phyloP scores from a whole-genome alignment of 23 tunicate genomes.

The Trididemnum nubilum region DNA sequence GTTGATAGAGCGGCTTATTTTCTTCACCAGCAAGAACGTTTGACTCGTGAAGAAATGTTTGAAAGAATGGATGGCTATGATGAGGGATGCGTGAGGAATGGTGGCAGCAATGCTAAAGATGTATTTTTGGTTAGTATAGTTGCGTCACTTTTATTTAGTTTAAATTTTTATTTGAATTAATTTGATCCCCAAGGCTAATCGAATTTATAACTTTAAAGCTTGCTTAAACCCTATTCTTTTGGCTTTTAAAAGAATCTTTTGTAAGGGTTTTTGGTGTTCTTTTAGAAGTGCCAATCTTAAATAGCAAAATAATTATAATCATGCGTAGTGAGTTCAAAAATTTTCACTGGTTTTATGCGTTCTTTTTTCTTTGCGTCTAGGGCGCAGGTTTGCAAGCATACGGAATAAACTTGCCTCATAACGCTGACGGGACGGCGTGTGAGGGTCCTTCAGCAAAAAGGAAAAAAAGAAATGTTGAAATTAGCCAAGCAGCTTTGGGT shows the following conservation, averaged over 20 bases:
- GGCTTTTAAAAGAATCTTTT: too few relatives aligned
- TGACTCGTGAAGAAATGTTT: conserved; percentile 46
- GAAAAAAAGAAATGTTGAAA: not conserved
- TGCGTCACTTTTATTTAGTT: too few relatives aligned
- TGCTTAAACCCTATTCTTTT: too few relatives aligned
- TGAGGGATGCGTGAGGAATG: conserved; percentile 47
- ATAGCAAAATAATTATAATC: too few relatives aligned
- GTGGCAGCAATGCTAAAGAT: conserved; percentile 32
- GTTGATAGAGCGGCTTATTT: conserved; percentile 69
- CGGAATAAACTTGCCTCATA: not conserved
- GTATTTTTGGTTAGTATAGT: conserved; percentile 43
- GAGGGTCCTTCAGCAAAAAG: not conserved
- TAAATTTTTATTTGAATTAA: too few relatives aligned
- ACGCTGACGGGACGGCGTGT: not conserved
- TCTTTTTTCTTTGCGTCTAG: too few relatives aligned
- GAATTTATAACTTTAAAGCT: too few relatives aligned
- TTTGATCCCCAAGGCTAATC: too few relatives aligned
- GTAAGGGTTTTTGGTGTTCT: too few relatives aligned
- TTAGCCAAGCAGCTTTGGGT: not conserved
- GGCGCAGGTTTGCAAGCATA: not conserved
- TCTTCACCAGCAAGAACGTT: conserved; percentile 37
- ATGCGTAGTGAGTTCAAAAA: too few relatives aligned
- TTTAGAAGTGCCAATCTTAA: too few relatives aligned
- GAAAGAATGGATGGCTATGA: conserved; percentile 44
- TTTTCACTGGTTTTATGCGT: too few relatives aligned